Percentiles rank a stretch among this genome's conserved stretches.
These are phyloP conservation scores for Zeuzera pyrina DNA, from an alignment of 2,888 invertebrate species.

Conservation along the genomic window DNA sequence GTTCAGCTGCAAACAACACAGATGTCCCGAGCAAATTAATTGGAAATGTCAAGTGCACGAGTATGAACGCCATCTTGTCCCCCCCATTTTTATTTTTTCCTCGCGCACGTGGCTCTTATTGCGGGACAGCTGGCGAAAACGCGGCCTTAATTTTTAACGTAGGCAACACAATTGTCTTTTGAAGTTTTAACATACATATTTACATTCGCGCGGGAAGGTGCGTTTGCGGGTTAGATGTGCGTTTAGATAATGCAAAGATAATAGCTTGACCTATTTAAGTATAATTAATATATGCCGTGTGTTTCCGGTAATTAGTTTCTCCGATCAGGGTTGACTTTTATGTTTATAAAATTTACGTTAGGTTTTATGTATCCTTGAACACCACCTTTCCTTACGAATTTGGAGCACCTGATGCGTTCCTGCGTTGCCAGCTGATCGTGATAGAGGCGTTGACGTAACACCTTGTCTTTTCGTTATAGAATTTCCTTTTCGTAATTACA, in stretches of 20 bases:
- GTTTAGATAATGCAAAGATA: constrained; percentile 46
- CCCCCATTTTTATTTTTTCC: constrained; percentile 49
- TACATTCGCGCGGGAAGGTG: constrained; percentile 37
- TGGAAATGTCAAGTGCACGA: constrained; percentile 72
- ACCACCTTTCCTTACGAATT: constrained; percentile 58
- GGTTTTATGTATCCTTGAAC: constrained; percentile 33
- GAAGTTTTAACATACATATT: too few species aligned
- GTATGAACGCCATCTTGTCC: constrained; percentile 55
- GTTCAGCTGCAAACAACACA: constrained; percentile 67
- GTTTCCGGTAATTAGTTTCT: constrained; percentile 53
- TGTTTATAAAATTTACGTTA: constrained; percentile 31
- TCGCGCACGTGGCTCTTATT: constrained; percentile 60
- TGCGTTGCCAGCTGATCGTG: constrained; percentile 41
- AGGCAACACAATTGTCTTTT: constrained; percentile 30
- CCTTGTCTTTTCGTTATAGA: constrained; percentile 60
- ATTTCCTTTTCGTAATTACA: constrained; percentile 52
- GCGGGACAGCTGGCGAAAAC: constrained; percentile 58
- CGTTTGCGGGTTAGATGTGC: constrained; percentile 32
- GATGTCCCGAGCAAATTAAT: constrained; percentile 71
- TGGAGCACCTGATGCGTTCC: constrained; percentile 49
- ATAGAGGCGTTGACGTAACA: constrained; percentile 29
- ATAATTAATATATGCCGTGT: constrained; percentile 50
- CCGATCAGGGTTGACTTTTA: constrained; percentile 35
- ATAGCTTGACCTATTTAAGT: constrained; percentile 51
- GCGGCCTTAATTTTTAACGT: constrained; percentile 39